Base-by-base conservation (phyloP, 2,888 invertebrate species). In the Microchrysa polita region DNA sequence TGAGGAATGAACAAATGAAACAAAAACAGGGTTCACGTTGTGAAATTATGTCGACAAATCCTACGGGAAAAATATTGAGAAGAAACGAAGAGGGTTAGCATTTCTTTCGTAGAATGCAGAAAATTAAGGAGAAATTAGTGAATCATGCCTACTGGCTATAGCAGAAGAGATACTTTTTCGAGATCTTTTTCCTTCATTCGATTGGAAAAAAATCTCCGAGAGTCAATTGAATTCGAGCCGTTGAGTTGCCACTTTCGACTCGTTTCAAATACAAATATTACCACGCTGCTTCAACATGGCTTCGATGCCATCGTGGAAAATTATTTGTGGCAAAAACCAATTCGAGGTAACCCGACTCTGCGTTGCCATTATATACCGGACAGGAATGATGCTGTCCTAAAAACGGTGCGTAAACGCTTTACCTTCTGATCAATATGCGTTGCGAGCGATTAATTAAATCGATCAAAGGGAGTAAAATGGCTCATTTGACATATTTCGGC, bases 401-500 rank as follows among this genome's bases (percentile, higher is more conserved):
- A 69, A 40, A 22, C 55, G 22, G 1, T 14, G 27, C 27, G 65
- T 20, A 40, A 40, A 69, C 55, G 73, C 63, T 67, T 14, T 44
- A 61, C 23, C 27, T 34, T 48, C 72, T 76, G 73, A 76, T 76
- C 76, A 76, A 76, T 76, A 76, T 76, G 76, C 76, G 74, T 74
- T 73, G 73, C 74, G 61, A 76, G 73, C 76, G 67, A 74, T 74
- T 76, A 76, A 76, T 76, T 76, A 76, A 76, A 71, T 76, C 76
- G 76, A 76, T 76, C 76, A 76, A 74, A 76, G 74, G 71, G 73
- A 74, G 71, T 73, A 76, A 76, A 76, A 76, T 74, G 72, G 34
- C 74, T 74, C 76, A 76, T 76, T 76, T 74, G 76, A 76, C 76
- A 76, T 76, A 76, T 76, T 76, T 76, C 72, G 76, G 72, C 63